Percentiles rank a stretch among this genome's conserved stretches.
phyloP scores from a whole-genome alignment of 1,140 invertebrate species.

The Tetragonula clypearis region DNA sequence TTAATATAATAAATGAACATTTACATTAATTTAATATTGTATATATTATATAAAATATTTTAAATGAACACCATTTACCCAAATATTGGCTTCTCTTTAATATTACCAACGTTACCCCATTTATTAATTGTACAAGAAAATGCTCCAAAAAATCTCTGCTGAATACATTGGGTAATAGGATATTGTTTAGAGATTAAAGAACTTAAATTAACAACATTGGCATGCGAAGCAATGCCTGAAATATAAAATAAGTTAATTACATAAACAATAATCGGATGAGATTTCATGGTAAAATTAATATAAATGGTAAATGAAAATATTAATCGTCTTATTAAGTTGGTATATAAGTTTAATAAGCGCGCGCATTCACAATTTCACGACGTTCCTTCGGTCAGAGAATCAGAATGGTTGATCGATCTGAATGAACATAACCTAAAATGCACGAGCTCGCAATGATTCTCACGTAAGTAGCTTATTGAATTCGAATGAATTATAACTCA shows the following conservation, averaged over 20 bases:
- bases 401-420: neutral
- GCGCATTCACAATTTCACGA: constrained; percentile 40
- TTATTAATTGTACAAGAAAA: constrained; percentile 41
- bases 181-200: constrained; percentile 2
- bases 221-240: constrained; percentile 44
- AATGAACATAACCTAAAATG: constrained; percentile 40
- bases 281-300: neutral
- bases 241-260: neutral
- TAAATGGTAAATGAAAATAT: neutral
- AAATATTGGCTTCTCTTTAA: neutral
- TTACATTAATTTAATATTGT: constrained; percentile 1
- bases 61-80: constrained; percentile 9
- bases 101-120: constrained; percentile 1
- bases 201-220: neutral
- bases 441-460: neutral
- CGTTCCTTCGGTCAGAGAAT: constrained; percentile 27
- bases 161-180: neutral
- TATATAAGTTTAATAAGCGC: constrained; percentile 32
- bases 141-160: constrained; percentile 41
- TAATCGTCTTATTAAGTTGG: neutral
- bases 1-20: neutral
- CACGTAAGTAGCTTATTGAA: neutral
- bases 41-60: neutral
- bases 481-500: constrained; percentile 4
- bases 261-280: too few species aligned